These are phyloP conservation scores for Psittacula derbiana DNA, from an alignment of 2,797 vertebrate species.

Conservation along the genomic window DNA sequence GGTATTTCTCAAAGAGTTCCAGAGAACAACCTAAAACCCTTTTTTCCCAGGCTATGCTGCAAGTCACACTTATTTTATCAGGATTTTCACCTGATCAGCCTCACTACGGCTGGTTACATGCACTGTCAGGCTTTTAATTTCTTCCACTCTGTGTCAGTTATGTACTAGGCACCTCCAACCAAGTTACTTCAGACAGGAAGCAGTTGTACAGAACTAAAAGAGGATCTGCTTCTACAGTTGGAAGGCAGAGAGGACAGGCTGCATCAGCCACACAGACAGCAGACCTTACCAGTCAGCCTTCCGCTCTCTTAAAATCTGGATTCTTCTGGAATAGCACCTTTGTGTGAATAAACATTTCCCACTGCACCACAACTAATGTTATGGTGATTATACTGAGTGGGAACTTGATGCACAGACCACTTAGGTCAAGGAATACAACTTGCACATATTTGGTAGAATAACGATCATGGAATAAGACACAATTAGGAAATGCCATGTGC, in stretches of 20 bases:
- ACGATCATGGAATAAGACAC: neutral
- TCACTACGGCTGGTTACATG: no score
- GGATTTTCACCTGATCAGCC: neutral
- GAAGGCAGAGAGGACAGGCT: neutral
- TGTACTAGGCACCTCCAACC: neutral
- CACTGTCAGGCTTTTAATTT: neutral
- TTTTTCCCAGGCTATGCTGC: neutral
- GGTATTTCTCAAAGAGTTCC: neutral
- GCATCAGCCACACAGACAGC: neutral
- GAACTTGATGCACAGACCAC: neutral
- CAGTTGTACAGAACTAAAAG: constrained; percentile 1
- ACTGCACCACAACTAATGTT: neutral
- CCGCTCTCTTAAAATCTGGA: neutral
- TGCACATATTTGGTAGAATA: neutral
- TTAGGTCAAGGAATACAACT: neutral
- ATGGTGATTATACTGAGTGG: accelerated
- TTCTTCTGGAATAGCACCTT: neutral
- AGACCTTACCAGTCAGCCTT: neutral
- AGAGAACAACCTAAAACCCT: neutral
- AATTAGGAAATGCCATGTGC: neutral
- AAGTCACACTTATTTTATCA: neutral
- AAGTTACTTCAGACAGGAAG: constrained; percentile 12
- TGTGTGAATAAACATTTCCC: neutral
- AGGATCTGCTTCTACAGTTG: neutral
- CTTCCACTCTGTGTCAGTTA: neutral